Evolutionary conservation across 2,888 invertebrate genomes (phyloP).

Genomic region (Phasia obesa): DNA sequence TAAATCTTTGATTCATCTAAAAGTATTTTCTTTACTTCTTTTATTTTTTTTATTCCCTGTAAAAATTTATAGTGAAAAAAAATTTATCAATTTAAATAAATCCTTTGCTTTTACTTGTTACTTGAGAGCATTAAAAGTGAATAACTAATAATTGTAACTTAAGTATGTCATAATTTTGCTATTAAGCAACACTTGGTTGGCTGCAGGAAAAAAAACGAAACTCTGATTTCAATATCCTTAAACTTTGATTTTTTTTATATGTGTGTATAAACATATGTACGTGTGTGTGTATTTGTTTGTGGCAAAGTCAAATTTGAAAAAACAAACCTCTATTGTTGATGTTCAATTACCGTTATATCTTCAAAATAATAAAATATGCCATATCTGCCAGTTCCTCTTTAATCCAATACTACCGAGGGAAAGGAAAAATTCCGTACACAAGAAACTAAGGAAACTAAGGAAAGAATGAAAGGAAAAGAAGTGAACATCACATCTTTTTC

Average conservation of each 20-base stretch:
- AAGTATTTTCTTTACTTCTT: conserved; percentile 50
- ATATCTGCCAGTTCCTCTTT: conserved; percentile 33
- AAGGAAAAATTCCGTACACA: conserved; percentile 13
- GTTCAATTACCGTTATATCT: conserved; percentile 70
- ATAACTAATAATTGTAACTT: conserved; percentile 70
- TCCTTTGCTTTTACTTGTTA: conserved; percentile 23
- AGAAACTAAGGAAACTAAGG: background rate
- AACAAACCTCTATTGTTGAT: conserved; percentile 59
- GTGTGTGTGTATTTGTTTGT: background rate
- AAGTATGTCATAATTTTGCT: conserved; percentile 69
- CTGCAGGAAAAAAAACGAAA: conserved; percentile 20
- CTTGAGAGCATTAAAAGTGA: conserved; percentile 48
- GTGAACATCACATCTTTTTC: conserved; percentile 54
- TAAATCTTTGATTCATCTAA: conserved; percentile 61
- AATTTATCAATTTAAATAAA: conserved; percentile 44
- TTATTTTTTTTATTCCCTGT: background rate
- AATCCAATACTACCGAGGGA: conserved; percentile 51
- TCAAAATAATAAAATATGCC: conserved; percentile 56
- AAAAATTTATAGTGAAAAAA: background rate
- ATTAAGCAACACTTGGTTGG: conserved; percentile 64
- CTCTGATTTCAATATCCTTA: conserved; percentile 44
- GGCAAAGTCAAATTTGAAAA: conserved; percentile 45
- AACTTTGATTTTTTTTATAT: conserved; percentile 4
- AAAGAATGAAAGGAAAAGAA: conserved; percentile 32
- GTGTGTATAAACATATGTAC: no score